Conservation (phyloP, 2,113 vertebrate species). For the Spilogale gracilis region DNA sequence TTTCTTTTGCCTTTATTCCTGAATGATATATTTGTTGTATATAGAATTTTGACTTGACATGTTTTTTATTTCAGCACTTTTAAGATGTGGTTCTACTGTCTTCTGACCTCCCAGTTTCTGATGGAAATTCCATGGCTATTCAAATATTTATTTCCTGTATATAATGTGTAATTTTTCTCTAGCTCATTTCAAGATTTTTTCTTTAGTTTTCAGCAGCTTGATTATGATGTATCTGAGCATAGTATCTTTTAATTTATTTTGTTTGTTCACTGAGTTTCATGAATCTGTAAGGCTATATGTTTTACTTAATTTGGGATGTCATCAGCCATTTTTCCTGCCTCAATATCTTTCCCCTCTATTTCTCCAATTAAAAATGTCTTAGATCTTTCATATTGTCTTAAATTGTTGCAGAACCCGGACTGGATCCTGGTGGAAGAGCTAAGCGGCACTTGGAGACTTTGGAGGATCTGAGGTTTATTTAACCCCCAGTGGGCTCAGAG, state of each 20-base stretch:
- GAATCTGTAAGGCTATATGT: background rate
- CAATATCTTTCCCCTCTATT: background rate
- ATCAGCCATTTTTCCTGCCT: background rate
- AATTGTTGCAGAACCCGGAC: no score
- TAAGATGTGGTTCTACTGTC: background rate
- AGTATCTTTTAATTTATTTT: conserved; percentile 12
- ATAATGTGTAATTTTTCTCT: background rate
- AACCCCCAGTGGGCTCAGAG: no score
- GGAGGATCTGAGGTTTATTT: no score
- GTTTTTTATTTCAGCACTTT: background rate
- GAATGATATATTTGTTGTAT: background rate
- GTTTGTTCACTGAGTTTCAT: background rate
- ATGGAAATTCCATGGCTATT: conserved; percentile 1
- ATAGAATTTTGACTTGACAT: background rate
- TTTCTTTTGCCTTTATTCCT: conserved; percentile 36
- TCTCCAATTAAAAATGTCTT: background rate
- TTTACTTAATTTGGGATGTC: background rate
- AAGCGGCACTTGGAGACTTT: no score
- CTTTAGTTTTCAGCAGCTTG: background rate
- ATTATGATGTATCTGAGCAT: background rate
- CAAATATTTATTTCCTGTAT: background rate
- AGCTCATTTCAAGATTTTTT: background rate
- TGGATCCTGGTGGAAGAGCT: no score
- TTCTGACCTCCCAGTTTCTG: conserved; percentile 11
- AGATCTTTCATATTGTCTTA: background rate